Base-by-base conservation (phyloP, 1,140 invertebrate genomes). In the Bacillus rossius region DNA sequence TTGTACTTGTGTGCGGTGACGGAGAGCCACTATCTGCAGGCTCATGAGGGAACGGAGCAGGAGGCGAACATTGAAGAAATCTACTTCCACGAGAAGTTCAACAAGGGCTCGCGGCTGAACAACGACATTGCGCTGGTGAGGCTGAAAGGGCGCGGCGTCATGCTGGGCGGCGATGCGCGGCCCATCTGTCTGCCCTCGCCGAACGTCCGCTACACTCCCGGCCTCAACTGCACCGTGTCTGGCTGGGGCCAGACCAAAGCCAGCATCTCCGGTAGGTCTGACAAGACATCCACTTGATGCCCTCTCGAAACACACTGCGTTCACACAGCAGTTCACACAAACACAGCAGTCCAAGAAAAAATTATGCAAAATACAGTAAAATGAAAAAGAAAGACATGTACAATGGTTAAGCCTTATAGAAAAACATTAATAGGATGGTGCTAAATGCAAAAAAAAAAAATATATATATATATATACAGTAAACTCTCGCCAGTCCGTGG, bases 111-210 rank as follows among this genome's bases (percentile, higher is more conserved):
- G 3, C 79, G 81, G 38, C 81, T 87, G 73, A 88, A 88, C 65
- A 86, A 89, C 65, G 88, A 91, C 63, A 85, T 91, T 41, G 87
- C 87, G 0, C 48, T 91, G 48, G 75, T 90, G 3, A 79, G 84
- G 59, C 69, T 91, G 5, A 85, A 86, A 69, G 80, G 79, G 0
- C 70, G 67, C 0, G 83, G 84, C 0, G 79, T 91, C 5, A 75
- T 71, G 40, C 82, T 91, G 50, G 84, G 79, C 59, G 75, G 82
- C 47, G 79, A 85, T 63, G 81, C 91, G 0, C 86, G 88, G 71
- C 85, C 88, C 1, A 84, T 88, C 55, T 92, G 90, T 66, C 71
- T 92, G 43, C 87, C 89, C 8, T 64, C 78, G 1, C 69, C 73
- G 14, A 72, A 75, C 14, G 71, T 71, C 0, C 68, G 71, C 13